phyloP scores from a whole-genome alignment of 2,113 vertebrate genomes.

The Epinephelus moara region DNA sequence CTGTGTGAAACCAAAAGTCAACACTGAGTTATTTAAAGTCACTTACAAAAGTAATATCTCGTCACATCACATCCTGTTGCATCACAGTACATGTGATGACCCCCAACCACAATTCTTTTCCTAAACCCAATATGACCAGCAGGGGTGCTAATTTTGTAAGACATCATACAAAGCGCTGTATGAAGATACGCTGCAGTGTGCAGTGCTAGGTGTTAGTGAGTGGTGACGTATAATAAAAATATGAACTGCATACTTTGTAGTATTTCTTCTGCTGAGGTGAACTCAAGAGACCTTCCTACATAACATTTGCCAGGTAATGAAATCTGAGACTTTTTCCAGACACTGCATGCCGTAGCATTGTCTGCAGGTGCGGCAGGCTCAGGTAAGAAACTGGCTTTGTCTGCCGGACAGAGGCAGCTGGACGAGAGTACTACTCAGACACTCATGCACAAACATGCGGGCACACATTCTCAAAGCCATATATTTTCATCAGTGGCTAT shows the following conservation, averaged over 20 bases:
- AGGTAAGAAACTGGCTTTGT: conserved; percentile 41
- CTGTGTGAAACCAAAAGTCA: no score
- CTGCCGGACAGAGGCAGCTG: conserved; percentile 32
- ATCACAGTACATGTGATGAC: no score
- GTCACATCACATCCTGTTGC: no score
- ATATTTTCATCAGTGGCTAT: conserved; percentile 81
- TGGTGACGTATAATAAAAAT: neutral
- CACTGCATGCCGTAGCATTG: neutral
- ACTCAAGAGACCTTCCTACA: neutral
- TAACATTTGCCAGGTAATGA: conserved; percentile 8
- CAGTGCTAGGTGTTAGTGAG: neutral
- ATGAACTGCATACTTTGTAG: neutral
- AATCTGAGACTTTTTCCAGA: neutral
- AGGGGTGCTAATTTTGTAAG: no score
- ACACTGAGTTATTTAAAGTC: no score
- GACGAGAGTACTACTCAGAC: conserved; percentile 29
- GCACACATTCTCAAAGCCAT: conserved; percentile 67
- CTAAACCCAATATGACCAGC: no score
- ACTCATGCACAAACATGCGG: conserved; percentile 45
- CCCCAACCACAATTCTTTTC: no score
- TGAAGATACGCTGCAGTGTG: no score
- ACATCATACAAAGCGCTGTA: no score
- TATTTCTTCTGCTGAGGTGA: neutral
- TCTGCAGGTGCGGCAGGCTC: conserved; percentile 43
- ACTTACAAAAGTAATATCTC: no score